Percentiles rank a stretch among this genome's conserved stretches.
Conservation (phyloP, 2,888 invertebrate genomes). For the Hemithea aestivaria region DNA sequence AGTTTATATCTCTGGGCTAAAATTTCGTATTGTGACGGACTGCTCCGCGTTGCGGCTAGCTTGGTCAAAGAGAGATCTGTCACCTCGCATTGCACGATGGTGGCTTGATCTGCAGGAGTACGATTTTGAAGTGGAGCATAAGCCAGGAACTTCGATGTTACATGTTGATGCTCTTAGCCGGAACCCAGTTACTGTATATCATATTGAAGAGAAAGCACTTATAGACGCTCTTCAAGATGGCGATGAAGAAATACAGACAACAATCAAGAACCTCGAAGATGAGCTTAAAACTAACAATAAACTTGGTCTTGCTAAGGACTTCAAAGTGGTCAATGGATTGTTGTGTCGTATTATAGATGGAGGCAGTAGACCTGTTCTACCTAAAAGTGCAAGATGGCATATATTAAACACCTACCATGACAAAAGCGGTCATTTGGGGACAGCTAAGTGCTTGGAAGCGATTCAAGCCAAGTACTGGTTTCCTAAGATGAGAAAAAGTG, state of each 20-base stretch:
- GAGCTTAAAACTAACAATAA: constrained; percentile 3
- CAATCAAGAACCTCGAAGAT: constrained; percentile 2
- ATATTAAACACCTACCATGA: constrained; percentile 1
- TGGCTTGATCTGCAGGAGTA: constrained; percentile 23
- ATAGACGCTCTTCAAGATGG: constrained; percentile 7
- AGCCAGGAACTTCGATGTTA: constrained; percentile 22
- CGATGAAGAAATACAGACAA: constrained; percentile 11
- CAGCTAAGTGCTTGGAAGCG: not conserved
- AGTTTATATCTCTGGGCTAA: constrained; percentile 22
- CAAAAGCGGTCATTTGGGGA: not conserved
- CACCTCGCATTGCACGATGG: constrained; percentile 27
- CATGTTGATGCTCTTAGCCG: constrained; percentile 27
- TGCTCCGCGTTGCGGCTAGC: constrained; percentile 16
- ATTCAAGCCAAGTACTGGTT: constrained; percentile 6
- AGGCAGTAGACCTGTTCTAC: not conserved
- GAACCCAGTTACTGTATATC: constrained; percentile 9
- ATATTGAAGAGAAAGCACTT: constrained; percentile 10
- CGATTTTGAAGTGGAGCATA: constrained; percentile 25
- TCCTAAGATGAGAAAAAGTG: no score
- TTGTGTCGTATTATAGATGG: not conserved
- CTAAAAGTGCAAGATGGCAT: constrained; percentile 2
- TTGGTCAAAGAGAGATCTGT: constrained; percentile 25
- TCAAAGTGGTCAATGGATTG: constrained; percentile 7
- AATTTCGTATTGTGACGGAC: constrained; percentile 8
- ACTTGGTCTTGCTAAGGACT: constrained; percentile 7